Percentiles rank a stretch among this genome's conserved stretches.
These are phyloP conservation scores for Lasiurus borealis DNA, from an alignment of 2,113 vertebrate genomes.

Conservation along the genomic window DNA sequence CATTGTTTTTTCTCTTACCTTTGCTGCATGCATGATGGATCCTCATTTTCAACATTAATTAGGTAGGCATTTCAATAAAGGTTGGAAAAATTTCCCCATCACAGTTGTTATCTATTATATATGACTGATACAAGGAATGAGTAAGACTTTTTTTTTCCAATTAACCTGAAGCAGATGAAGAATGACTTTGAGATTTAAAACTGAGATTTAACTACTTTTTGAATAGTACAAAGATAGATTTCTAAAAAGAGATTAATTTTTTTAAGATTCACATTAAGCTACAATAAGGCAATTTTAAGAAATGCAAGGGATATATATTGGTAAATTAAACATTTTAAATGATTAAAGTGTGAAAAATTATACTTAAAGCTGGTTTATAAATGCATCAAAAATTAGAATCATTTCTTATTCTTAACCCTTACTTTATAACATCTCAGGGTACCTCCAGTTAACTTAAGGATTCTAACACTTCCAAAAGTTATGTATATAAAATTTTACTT, in stretches of 20 bases:
- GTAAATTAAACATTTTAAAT: constrained; percentile 49
- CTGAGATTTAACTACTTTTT: constrained; percentile 56
- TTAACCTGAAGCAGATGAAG: constrained; percentile 61
- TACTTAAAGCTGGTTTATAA: constrained; percentile 19
- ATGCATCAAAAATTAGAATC: background rate
- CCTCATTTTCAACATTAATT: constrained; percentile 70
- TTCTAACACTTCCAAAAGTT: background rate
- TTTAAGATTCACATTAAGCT: constrained; percentile 39
- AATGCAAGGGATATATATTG: constrained; percentile 33
- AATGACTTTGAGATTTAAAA: constrained; percentile 66
- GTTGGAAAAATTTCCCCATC: constrained; percentile 61
- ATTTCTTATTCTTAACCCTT: background rate
- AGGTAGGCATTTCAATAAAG: constrained; percentile 39
- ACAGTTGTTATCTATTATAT: constrained; percentile 66
- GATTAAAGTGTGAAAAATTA: background rate
- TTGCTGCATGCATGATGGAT: background rate
- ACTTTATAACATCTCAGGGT: background rate
- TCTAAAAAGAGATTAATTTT: constrained; percentile 55
- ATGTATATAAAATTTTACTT: background rate
- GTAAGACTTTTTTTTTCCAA: constrained; percentile 38
- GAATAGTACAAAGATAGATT: constrained; percentile 36
- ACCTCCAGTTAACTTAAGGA: background rate
- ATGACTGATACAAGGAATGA: constrained; percentile 53
- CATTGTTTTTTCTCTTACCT: background rate
- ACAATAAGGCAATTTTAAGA: constrained; percentile 33